phyloP scores from a whole-genome alignment of 1,140 invertebrate species.

The Triops longicaudatus region DNA sequence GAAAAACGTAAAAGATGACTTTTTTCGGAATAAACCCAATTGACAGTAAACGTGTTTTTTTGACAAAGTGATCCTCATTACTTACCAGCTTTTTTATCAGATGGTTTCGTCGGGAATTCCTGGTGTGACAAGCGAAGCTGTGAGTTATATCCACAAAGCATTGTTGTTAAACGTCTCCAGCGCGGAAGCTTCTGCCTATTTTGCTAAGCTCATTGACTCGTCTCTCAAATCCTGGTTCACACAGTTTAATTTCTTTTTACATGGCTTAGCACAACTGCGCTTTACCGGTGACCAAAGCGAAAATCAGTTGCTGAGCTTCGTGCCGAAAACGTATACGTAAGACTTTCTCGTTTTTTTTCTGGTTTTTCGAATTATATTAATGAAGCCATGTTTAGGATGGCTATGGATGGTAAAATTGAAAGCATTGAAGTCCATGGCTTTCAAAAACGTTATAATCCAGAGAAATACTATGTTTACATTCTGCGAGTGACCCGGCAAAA shows the following conservation, averaged over 20 bases:
- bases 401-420: slow-evolving; percentile 81
- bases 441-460: slow-evolving; percentile 92
- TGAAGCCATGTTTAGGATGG: slow-evolving; percentile 51
- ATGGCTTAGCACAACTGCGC: slow-evolving; percentile 88
- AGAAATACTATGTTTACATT: slow-evolving; percentile 97
- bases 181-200: slow-evolving; percentile 85
- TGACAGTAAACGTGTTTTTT: no score
- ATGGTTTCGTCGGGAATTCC: slow-evolving; percentile 92
- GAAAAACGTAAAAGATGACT: no score
- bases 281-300: slow-evolving; percentile 77
- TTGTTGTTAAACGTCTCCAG: slow-evolving; percentile 81
- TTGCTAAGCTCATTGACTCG: slow-evolving; percentile 84
- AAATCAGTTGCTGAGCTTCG: slow-evolving; percentile 80
- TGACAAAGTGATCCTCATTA: no score
- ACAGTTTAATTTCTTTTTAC: slow-evolving; percentile 95
- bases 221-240: slow-evolving; percentile 80
- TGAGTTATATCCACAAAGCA: slow-evolving; percentile 83
- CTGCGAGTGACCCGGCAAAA: slow-evolving; percentile 74
- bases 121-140: slow-evolving; percentile 82
- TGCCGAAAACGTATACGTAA: slow-evolving; percentile 87
- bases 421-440: slow-evolving; percentile 75
- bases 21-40: no score
- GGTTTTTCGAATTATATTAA: neutral
- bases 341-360: slow-evolving; percentile 35
- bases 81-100: slow-evolving; percentile 41